Conservation (phyloP, 2,888 invertebrate genomes). For the Drosophila cognata region DNA sequence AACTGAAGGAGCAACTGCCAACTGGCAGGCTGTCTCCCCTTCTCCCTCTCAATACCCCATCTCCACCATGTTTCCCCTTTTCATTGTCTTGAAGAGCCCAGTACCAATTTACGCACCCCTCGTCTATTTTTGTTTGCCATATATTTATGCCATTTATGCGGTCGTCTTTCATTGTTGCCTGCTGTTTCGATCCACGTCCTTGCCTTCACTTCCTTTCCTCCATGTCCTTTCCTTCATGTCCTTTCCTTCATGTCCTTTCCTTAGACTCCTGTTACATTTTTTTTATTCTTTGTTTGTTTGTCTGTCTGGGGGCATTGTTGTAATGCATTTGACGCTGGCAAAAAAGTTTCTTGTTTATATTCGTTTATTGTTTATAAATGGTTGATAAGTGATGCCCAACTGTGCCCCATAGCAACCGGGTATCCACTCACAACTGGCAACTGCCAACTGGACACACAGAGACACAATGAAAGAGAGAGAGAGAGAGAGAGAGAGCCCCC, state of each 20-base stretch:
- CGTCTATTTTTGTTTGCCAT: conserved; percentile 71
- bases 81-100: conserved; percentile 1
- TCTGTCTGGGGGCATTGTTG: conserved; percentile 45
- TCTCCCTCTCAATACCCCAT: neutral
- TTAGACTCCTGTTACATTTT: neutral
- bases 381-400: conserved; percentile 70
- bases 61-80: neutral
- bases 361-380: conserved; percentile 80
- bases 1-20: conserved; percentile 4
- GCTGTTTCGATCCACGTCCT: neutral
- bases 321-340: conserved; percentile 71
- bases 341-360: conserved; percentile 78
- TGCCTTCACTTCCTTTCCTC: neutral
- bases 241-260: neutral
- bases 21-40: neutral
- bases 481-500: neutral
- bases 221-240: neutral
- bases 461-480: neutral
- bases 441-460: neutral
- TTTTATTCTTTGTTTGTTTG: neutral
- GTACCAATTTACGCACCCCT: conserved; percentile 69
- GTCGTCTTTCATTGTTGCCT: conserved; percentile 33
- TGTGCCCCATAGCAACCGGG: conserved; percentile 31
- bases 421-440: conserved; percentile 1
- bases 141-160: conserved; percentile 76